phyloP scores from a whole-genome alignment of 2,797 vertebrate species.

The Tadarida brasiliensis region DNA sequence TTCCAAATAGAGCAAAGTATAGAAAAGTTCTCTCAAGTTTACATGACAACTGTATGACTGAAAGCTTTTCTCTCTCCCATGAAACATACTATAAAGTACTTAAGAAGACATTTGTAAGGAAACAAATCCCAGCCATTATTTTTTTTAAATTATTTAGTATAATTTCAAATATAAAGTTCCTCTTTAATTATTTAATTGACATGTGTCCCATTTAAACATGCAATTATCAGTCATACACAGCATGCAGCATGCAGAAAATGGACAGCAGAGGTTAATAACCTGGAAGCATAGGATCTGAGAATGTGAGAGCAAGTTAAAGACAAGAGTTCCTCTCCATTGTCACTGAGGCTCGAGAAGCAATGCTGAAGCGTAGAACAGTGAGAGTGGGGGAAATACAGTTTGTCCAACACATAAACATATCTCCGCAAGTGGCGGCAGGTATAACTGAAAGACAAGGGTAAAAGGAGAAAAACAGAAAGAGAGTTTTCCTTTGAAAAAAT shows the following conservation, averaged over 20 bases:
- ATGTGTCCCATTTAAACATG: slow-evolving; percentile 81
- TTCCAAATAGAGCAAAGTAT: slow-evolving; percentile 31
- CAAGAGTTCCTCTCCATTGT: slow-evolving; percentile 92
- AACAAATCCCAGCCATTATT: slow-evolving; percentile 33
- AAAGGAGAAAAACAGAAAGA: slow-evolving; percentile 87
- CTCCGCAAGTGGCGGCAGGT: slow-evolving; percentile 93
- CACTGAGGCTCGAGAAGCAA: slow-evolving; percentile 91
- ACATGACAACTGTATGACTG: background rate
- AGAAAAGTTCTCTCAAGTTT: slow-evolving; percentile 33
- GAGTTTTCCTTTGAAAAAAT: slow-evolving; percentile 87
- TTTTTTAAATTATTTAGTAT: background rate
- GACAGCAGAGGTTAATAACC: slow-evolving; percentile 92
- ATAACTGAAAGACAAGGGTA: slow-evolving; percentile 92
- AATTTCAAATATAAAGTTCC: slow-evolving; percentile 56
- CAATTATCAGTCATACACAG: slow-evolving; percentile 77
- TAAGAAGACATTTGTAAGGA: slow-evolving; percentile 55
- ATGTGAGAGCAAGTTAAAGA: slow-evolving; percentile 93
- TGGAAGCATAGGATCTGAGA: slow-evolving; percentile 93
- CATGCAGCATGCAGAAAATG: slow-evolving; percentile 90
- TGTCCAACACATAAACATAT: slow-evolving; percentile 93
- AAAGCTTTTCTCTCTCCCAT: background rate
- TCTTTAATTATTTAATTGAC: background rate
- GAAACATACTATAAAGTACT: slow-evolving; percentile 41
- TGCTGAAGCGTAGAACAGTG: slow-evolving; percentile 90
- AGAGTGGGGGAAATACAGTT: slow-evolving; percentile 90